A percentile compares a stretch with the other conserved stretches of the same genome.
Conservation (phyloP, 2,888 invertebrate species). For the Eupithecia tripunctaria region DNA sequence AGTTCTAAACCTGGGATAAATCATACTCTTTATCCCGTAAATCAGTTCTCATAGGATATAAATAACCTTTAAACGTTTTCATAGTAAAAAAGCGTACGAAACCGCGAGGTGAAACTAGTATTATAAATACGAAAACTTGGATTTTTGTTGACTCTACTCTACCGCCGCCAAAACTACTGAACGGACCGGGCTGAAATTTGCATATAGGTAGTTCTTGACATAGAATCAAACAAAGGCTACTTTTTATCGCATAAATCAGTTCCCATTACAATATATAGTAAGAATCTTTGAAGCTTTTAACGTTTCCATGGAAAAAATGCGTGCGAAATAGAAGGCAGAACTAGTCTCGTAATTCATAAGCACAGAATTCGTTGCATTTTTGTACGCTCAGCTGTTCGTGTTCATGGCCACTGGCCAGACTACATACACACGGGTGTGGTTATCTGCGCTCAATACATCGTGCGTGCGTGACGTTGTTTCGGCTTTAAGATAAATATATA, state of each 20-base stretch:
- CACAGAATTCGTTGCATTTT: background rate
- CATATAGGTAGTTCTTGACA: no score
- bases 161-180: no score
- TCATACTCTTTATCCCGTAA: background rate
- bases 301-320: background rate
- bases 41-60: background rate
- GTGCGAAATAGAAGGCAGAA: background rate
- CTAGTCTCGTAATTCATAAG: background rate
- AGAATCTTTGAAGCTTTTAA: no score
- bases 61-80: background rate
- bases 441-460: background rate
- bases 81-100: background rate
- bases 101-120: no score
- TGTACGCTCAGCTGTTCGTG: conserved; percentile 22
- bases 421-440: conserved; percentile 19
- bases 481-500: background rate
- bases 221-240: no score
- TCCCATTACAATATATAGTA: no score
- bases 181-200: no score
- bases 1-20: background rate
- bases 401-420: conserved; percentile 22
- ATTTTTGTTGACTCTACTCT: no score
- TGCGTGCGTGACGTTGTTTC: background rate
- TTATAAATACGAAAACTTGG: no score
- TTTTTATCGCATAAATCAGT: no score